Conservation (phyloP, 1,140 invertebrate genomes). For the Atta texana region DNA sequence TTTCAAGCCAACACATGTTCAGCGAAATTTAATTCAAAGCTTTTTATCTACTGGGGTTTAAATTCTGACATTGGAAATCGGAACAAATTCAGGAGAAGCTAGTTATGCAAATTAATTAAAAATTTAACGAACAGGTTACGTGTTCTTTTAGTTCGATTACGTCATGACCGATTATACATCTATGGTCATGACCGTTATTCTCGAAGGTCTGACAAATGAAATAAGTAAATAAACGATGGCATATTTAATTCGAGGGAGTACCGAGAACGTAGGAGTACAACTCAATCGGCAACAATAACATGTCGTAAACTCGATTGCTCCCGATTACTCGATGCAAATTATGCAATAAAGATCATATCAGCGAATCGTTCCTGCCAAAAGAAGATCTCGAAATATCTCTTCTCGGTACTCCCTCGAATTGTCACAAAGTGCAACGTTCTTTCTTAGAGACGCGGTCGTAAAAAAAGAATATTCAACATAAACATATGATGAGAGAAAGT, state of each 20-base stretch:
- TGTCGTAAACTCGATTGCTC: slow-evolving; percentile 27
- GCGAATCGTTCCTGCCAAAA: slow-evolving; percentile 34
- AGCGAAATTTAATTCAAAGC: background rate
- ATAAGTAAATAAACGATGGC: background rate
- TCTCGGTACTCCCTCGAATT: too few relatives aligned
- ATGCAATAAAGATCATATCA: slow-evolving; percentile 49
- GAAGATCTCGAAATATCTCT: slow-evolving; percentile 40
- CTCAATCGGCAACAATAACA: slow-evolving; percentile 37
- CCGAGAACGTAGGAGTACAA: slow-evolving; percentile 17
- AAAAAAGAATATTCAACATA: background rate
- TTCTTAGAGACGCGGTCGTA: background rate
- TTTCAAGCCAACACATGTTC: background rate
- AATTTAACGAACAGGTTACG: background rate
- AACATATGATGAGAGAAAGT: slow-evolving; percentile 8
- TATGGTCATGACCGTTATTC: background rate
- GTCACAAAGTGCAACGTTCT: slow-evolving; percentile 32
- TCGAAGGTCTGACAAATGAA: background rate
- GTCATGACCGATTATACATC: background rate
- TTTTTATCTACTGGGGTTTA: background rate
- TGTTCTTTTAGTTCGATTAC: background rate
- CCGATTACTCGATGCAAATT: slow-evolving; percentile 36
- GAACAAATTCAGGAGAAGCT: background rate
- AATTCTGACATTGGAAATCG: background rate
- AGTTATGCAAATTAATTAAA: slow-evolving; percentile 1
- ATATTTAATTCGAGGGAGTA: background rate